Evolutionary conservation across 2,113 vertebrate species (phyloP).

Genomic region (Ranitomeya variabilis): DNA sequence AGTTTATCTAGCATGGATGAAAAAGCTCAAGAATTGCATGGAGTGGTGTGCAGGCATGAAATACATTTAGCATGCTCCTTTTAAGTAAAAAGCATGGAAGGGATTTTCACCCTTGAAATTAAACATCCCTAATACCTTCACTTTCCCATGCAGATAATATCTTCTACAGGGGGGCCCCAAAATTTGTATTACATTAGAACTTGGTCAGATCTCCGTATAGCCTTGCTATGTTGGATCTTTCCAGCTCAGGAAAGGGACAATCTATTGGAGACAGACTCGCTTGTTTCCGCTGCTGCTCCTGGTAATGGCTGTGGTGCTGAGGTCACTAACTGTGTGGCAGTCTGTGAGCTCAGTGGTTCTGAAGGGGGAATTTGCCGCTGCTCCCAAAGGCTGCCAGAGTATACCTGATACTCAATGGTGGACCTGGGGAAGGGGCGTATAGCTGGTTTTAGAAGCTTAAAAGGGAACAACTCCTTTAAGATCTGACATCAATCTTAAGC

Average conservation of each 20-base stretch:
- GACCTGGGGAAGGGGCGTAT: too few relatives aligned
- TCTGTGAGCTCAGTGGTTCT: too few relatives aligned
- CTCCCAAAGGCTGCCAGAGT: too few relatives aligned
- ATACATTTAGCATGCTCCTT: not conserved
- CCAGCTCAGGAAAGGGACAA: not conserved
- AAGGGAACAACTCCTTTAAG: too few relatives aligned
- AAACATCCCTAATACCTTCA: not conserved
- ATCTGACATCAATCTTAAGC: too few relatives aligned
- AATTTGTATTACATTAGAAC: not conserved
- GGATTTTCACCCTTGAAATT: not conserved
- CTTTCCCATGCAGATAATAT: not conserved
- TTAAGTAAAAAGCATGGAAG: not conserved
- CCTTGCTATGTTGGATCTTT: not conserved
- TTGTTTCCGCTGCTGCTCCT: too few relatives aligned
- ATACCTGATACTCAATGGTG: too few relatives aligned
- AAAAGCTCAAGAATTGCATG: not conserved
- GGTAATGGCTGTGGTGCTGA: too few relatives aligned
- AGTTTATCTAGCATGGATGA: not conserved
- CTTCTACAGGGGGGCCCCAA: not conserved
- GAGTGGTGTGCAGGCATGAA: not conserved
- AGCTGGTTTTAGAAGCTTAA: too few relatives aligned
- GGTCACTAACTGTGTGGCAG: too few relatives aligned
- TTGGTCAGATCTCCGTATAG: not conserved
- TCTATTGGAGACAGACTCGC: too few relatives aligned
- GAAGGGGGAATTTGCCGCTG: too few relatives aligned